Evolutionary conservation across 2,113 vertebrate species (phyloP).

Genomic region (Mirza zaza): DNA sequence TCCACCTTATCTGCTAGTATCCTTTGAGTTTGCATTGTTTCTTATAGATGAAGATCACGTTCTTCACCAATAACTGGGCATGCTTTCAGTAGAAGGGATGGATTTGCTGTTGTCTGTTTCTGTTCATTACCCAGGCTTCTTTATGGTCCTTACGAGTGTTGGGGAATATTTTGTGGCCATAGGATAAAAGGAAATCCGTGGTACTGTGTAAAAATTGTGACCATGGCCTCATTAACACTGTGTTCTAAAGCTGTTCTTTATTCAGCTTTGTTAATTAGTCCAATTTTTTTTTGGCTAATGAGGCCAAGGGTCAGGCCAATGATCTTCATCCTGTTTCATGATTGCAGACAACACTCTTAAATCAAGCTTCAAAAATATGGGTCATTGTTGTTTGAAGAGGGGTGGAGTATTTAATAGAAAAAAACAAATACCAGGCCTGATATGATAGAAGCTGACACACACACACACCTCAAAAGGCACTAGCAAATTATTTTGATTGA

Average conservation of each 20-base stretch:
- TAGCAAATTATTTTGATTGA: background rate
- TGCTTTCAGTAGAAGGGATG: background rate
- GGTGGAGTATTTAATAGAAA: background rate
- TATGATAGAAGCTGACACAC: background rate
- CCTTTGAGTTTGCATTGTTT: background rate
- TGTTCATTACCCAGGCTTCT: background rate
- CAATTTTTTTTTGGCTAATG: background rate
- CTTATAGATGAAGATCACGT: background rate
- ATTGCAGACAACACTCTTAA: background rate
- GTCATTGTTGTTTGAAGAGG: background rate
- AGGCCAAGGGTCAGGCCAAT: background rate
- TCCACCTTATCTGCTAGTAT: background rate
- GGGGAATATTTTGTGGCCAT: background rate
- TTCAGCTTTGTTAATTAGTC: background rate
- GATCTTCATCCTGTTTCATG: background rate
- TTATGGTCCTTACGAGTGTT: background rate
- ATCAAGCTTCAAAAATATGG: background rate
- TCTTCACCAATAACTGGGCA: background rate
- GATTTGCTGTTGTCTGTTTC: background rate
- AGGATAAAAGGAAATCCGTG: background rate
- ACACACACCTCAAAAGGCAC: background rate
- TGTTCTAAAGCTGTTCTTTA: background rate
- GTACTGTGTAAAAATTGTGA: background rate
- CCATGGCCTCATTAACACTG: background rate
- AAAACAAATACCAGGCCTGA: background rate